phyloP scores from a whole-genome alignment of 92 coral and sea anemone genomes.

The Palythoa heliodiscus region DNA sequence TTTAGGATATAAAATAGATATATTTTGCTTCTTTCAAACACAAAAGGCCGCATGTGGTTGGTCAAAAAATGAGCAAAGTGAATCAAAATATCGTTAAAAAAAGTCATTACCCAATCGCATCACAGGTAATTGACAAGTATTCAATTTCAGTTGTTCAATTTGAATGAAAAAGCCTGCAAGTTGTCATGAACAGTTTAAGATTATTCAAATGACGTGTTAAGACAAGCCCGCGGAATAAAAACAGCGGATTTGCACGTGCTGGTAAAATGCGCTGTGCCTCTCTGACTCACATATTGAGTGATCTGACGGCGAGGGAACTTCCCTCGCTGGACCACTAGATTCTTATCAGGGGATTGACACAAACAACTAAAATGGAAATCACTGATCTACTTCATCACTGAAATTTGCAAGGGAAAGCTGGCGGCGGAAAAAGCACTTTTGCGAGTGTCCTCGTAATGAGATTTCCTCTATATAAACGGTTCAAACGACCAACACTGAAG shows the following conservation, averaged over 20 bases:
- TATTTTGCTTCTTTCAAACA: slow-evolving; percentile 13
- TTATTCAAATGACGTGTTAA: slow-evolving; percentile 16
- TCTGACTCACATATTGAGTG: not conserved
- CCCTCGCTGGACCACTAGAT: slow-evolving; percentile 40
- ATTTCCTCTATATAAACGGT: slow-evolving; percentile 10
- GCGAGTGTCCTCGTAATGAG: not conserved
- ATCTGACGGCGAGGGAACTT: slow-evolving; percentile 16
- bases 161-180: slow-evolving; percentile 13
- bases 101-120: slow-evolving; percentile 32
- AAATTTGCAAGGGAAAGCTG: slow-evolving; percentile 19
- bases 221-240: slow-evolving; percentile 44
- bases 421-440: slow-evolving; percentile 6
- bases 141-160: slow-evolving; percentile 12
- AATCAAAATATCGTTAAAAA: slow-evolving; percentile 26
- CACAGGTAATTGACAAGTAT: slow-evolving; percentile 26
- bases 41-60: slow-evolving; percentile 33
- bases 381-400: not conserved
- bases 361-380: slow-evolving; percentile 24
- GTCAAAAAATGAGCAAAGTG: slow-evolving; percentile 24
- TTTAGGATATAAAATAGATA: slow-evolving; percentile 29
- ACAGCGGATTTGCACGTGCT: slow-evolving; percentile 35
- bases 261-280: slow-evolving; percentile 21
- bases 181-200: slow-evolving; percentile 20
- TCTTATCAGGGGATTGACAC: slow-evolving; percentile 39
- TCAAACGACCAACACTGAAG: not conserved